Evolutionary conservation across 2,797 vertebrate species (phyloP).

Genomic region (Fistularia tabacaria): DNA sequence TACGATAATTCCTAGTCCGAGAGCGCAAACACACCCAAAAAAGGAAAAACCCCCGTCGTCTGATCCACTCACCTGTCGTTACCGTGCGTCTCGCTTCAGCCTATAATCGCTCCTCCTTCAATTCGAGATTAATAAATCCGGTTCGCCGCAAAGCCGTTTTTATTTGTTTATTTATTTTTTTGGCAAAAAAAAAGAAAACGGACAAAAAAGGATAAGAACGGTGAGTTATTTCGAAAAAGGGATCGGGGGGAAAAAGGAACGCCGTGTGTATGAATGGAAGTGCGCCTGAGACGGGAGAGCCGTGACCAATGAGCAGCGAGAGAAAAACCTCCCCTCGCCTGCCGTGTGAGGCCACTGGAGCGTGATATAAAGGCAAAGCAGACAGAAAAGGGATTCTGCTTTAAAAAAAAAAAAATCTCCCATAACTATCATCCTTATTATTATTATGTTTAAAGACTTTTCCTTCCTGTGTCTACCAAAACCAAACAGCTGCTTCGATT

Average conservation of each 20-base stretch:
- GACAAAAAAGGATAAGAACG: constrained; percentile 38
- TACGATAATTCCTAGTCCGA: not conserved
- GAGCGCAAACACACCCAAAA: not conserved
- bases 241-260: constrained; percentile 50
- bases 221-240: constrained; percentile 65
- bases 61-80: constrained; percentile 72
- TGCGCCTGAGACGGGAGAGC: constrained; percentile 53
- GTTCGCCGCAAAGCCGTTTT: constrained; percentile 54
- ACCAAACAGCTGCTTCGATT: too few species aligned
- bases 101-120: constrained; percentile 42
- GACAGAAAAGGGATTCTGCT: not conserved
- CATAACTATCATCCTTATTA: too few species aligned
- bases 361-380: constrained; percentile 78
- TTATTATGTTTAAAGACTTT: too few species aligned
- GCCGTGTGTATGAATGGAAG: constrained; percentile 73
- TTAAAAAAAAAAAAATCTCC: too few species aligned
- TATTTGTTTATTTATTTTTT: not conserved
- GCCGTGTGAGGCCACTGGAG: constrained; percentile 71
- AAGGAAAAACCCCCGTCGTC: not conserved
- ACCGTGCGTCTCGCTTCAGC: constrained; percentile 30
- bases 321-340: constrained; percentile 69
- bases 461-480: too few species aligned
- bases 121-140: constrained; percentile 64
- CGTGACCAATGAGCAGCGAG: constrained; percentile 76
- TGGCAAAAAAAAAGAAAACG: not conserved